A percentile compares a stretch with the other conserved stretches of the same genome.
Conservation (phyloP, 2,113 vertebrate genomes). For the Chrysochloris asiatica region DNA sequence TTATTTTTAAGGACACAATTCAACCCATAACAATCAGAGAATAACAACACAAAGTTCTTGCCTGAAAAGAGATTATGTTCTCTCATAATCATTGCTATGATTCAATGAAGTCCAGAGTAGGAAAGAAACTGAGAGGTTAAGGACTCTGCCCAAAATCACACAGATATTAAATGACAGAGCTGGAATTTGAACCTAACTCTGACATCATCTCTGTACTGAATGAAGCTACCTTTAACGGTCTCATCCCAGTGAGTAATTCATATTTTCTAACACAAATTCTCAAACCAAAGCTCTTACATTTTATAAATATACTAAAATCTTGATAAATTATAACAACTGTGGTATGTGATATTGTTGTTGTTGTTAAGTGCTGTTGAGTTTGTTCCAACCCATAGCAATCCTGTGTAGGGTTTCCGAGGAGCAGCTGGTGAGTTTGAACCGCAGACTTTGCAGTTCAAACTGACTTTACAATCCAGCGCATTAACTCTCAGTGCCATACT, state of each 20-base stretch:
- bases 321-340: slow-evolving; percentile 5
- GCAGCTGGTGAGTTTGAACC: too few species aligned
- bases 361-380: too few species aligned
- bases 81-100: not conserved
- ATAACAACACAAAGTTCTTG: not conserved
- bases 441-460: too few species aligned
- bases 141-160: slow-evolving; percentile 4
- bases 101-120: not conserved
- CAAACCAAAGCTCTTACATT: slow-evolving; percentile 29
- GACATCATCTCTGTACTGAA: not conserved
- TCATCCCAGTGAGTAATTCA: not conserved
- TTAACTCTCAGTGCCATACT: too few species aligned
- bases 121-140: not conserved
- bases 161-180: too few species aligned
- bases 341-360: too few species aligned
- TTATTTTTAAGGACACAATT: too few species aligned
- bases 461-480: too few species aligned
- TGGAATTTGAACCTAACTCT: too few species aligned
- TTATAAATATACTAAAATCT: slow-evolving; percentile 28
- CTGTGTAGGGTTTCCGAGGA: too few species aligned
- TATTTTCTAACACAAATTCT: slow-evolving; percentile 42
- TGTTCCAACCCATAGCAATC: too few species aligned
- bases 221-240: not conserved
- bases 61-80: slow-evolving; percentile 4
- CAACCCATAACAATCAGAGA: too few species aligned